phyloP scores from a whole-genome alignment of 64 coral and sea anemone species.

The Montipora foliosa region DNA sequence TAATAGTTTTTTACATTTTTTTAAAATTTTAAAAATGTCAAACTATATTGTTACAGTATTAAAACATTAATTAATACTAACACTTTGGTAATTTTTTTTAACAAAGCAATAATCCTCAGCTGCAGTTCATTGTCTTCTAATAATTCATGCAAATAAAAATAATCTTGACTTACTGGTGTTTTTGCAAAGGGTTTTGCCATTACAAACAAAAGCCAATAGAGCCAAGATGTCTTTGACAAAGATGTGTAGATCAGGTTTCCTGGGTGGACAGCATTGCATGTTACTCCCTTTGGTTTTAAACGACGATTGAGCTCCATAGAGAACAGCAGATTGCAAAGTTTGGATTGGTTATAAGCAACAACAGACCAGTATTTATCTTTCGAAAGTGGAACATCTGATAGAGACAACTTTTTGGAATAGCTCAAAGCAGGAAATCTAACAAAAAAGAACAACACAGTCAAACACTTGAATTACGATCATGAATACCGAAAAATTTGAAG shows the following conservation, averaged over 20 bases:
- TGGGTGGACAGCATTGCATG: constrained; percentile 92
- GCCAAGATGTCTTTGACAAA: constrained; percentile 77
- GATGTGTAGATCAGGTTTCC: constrained; percentile 95
- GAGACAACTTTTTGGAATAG: constrained; percentile 77
- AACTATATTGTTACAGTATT: no score
- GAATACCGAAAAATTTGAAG: no score
- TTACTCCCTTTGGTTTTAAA: constrained; percentile 77
- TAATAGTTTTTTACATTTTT: no score
- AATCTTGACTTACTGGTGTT: constrained; percentile 72
- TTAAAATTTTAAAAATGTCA: no score
- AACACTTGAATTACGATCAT: no score
- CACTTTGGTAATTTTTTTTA: no score
- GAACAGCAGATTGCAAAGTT: constrained; percentile 91
- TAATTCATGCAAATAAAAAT: background rate
- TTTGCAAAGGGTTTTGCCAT: constrained; percentile 90
- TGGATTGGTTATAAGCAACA: constrained; percentile 97
- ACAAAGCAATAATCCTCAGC: no score
- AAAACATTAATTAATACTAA: no score
- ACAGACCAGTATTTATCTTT: constrained; percentile 91
- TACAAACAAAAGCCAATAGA: constrained; percentile 88
- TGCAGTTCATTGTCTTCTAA: background rate
- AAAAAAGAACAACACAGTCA: no score
- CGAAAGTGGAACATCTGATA: constrained; percentile 73
- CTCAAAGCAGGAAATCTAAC: constrained; percentile 86
- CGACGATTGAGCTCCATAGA: constrained; percentile 96